Evolutionary conservation across 92 coral and sea anemone genomes (phyloP).

Genomic region (Epizoanthus scotinus): DNA sequence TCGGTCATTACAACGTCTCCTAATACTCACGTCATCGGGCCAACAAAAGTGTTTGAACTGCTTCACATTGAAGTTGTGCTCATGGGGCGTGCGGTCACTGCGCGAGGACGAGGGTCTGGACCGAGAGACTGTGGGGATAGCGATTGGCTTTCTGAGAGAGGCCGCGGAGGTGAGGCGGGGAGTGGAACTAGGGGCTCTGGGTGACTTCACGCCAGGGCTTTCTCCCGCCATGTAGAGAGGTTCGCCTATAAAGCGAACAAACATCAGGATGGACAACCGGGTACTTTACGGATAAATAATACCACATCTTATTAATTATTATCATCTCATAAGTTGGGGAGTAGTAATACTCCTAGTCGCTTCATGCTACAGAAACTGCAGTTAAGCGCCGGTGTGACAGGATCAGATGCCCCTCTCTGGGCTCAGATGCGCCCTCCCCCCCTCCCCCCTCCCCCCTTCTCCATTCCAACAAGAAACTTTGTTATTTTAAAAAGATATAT

Average conservation of each 20-base stretch:
- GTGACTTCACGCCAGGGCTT: slow-evolving; percentile 49
- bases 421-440: too few relatives aligned
- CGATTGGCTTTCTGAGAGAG: slow-evolving; percentile 53
- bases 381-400: too few relatives aligned
- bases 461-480: too few relatives aligned
- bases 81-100: slow-evolving; percentile 50
- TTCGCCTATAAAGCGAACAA: neutral
- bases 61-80: slow-evolving; percentile 65
- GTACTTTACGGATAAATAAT: neutral
- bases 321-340: too few relatives aligned
- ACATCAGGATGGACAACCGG: neutral
- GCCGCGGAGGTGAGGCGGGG: slow-evolving; percentile 56
- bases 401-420: too few relatives aligned
- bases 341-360: too few relatives aligned
- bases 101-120: slow-evolving; percentile 87
- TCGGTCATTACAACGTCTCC: too few relatives aligned
- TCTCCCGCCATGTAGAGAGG: neutral
- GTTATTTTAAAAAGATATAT: too few relatives aligned
- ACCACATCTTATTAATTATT: too few relatives aligned
- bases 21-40: slow-evolving; percentile 81
- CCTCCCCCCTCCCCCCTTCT: too few relatives aligned
- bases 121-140: slow-evolving; percentile 84
- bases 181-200: slow-evolving; percentile 50
- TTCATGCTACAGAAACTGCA: too few relatives aligned
- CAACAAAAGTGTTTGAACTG: slow-evolving; percentile 92